Evolutionary conservation across 2,113 vertebrate species (phyloP), one percentile per base, ranked within the genome.

Genomic region (Sapajus apella): DNA sequence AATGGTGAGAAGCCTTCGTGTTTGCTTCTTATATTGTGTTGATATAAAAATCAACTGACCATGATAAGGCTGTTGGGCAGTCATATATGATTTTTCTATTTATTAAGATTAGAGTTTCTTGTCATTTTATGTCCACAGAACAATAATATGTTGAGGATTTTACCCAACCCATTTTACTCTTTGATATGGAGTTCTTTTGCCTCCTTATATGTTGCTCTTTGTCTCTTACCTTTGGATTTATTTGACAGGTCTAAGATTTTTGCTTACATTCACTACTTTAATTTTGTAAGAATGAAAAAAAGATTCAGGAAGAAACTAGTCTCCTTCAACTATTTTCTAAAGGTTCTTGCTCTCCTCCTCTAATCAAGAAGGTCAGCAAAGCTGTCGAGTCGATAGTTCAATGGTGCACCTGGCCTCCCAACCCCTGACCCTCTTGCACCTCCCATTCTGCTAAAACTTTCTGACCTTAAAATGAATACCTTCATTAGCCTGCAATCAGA

Each of bases 401-500:
- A 80, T 81, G 77, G 79, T 76, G 9, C 27, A 79, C 6, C 47
- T 80, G 50, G 23, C 55, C 55, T 87, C 23, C 27, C 30, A 50
- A 27, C 35, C 21, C 27, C 45, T 79, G 55, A n/a, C 45, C 64
- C 64, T 90, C 21, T 52, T 27, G 73, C 8, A n/a, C 11, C 43
- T 72, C 83, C 18, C 35, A 25, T 43, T 84, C 47, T 80, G 30
- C 14, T 68, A 27, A 84, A 43, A 58, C 20, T 85, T 20, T 47
- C 8, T 77, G 55, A 88, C 23, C 47, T 95, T 68, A 40, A 27
- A 72, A 56, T 8, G 5, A 58, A 47, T 50, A 76, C 20, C 30
- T 90, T 95, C 61, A 88, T 70, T 87, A 90, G 23, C 45, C 35
- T 30, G 9, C 20, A 94, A 18, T 90, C 18, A 87, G 82, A 97